These are phyloP conservation scores for Ibycter americanus DNA, from an alignment of 2,797 vertebrate species.

Conservation along the genomic window DNA sequence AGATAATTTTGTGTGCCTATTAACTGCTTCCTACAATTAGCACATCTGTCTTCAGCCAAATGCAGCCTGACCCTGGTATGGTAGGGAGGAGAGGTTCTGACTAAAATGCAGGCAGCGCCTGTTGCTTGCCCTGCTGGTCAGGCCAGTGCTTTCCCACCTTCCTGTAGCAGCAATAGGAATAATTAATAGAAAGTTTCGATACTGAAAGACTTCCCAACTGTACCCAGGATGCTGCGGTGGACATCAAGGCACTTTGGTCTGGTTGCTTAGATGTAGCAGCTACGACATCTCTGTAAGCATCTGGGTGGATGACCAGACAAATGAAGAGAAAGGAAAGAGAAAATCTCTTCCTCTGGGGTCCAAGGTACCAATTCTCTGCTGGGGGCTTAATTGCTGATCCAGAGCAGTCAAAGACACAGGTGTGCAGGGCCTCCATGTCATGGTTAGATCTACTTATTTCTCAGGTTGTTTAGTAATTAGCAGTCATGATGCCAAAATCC, in stretches of 20 bases:
- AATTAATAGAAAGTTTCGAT: background rate
- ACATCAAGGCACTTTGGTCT: background rate
- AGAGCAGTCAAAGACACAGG: background rate
- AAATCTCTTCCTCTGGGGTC: background rate
- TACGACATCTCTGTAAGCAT: background rate
- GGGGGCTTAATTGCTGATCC: background rate
- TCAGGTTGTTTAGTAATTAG: background rate
- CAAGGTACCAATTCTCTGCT: background rate
- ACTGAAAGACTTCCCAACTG: background rate
- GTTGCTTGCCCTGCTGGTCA: background rate
- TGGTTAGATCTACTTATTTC: background rate
- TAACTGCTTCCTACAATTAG: background rate
- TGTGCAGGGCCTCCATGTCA: background rate
- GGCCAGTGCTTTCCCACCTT: background rate
- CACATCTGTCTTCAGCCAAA: background rate
- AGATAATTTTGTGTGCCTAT: slow-evolving; percentile 33
- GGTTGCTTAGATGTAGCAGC: background rate
- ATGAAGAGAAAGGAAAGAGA: background rate
- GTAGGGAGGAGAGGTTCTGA: background rate
- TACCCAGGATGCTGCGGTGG: background rate
- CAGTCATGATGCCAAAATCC: background rate
- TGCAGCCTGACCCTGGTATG: background rate
- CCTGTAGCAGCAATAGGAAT: background rate
- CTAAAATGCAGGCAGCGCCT: background rate
- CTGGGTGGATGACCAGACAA: background rate